phyloP scores from a whole-genome alignment of 2,113 vertebrate species.

The Arvicanthis niloticus region DNA sequence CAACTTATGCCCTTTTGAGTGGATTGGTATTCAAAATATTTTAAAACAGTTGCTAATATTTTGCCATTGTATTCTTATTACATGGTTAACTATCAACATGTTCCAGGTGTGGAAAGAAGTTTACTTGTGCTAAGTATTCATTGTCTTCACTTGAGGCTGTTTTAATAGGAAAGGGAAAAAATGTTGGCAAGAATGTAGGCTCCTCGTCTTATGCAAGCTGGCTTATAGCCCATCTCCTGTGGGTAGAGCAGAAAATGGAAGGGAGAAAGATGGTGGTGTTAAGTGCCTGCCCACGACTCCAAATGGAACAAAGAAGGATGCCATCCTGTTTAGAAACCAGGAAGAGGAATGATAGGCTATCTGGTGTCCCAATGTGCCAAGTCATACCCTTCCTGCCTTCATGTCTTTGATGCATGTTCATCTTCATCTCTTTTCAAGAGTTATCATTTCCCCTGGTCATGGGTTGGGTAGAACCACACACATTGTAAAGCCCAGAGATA shows the following conservation, averaged over 20 bases:
- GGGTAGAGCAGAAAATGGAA: constrained; percentile 72
- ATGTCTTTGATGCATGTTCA: neutral
- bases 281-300: constrained; percentile 59
- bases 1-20: neutral
- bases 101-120: constrained; percentile 54
- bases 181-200: constrained; percentile 56
- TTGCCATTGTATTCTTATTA: constrained; percentile 52
- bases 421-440: neutral
- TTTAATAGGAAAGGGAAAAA: constrained; percentile 54
- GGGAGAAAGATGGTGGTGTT: constrained; percentile 39
- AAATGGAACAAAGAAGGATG: constrained; percentile 42
- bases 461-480: neutral
- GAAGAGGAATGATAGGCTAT: neutral
- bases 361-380: neutral
- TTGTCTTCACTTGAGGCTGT: constrained; percentile 55
- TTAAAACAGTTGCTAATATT: constrained; percentile 50
- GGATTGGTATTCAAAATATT: constrained; percentile 28
- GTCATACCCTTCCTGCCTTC: neutral
- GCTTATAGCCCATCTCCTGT: constrained; percentile 62
- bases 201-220: constrained; percentile 70
- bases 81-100: constrained; percentile 43
- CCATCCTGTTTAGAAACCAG: neutral
- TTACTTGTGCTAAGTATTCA: constrained; percentile 56
- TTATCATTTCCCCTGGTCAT: neutral
- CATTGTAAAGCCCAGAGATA: neutral